Conservation (phyloP, 1,140 invertebrate species). For the Neodiprion pinetum region DNA sequence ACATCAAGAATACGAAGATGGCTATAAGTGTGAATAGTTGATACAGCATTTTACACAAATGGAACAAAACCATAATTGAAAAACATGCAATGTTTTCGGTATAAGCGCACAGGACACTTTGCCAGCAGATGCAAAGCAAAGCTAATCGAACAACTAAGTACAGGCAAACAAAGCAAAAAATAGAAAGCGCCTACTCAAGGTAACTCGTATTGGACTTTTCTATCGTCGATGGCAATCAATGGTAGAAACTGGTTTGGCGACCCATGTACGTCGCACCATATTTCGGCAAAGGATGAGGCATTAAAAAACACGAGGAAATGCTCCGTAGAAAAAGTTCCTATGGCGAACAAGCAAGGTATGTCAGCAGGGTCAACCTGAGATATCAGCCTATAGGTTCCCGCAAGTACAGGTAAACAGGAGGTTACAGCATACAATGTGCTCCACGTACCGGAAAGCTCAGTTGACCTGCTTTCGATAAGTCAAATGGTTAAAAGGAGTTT, state of each 20-base stretch:
- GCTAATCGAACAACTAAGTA: too few species aligned
- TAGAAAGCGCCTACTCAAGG: too few species aligned
- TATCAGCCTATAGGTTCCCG: too few species aligned
- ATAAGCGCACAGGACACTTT: neutral
- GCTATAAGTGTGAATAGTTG: neutral
- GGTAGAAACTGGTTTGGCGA: neutral
- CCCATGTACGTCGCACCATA: neutral
- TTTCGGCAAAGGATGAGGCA: neutral
- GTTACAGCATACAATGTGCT: neutral
- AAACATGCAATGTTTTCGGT: too few species aligned
- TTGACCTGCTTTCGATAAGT: slow-evolving; percentile 1
- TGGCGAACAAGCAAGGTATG: too few species aligned
- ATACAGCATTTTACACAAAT: too few species aligned
- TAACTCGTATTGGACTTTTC: neutral
- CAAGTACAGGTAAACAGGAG: too few species aligned
- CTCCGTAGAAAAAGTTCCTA: too few species aligned
- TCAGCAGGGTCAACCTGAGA: too few species aligned
- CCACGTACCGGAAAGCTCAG: slow-evolving; percentile 8
- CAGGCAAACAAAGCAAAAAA: too few species aligned
- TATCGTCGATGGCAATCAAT: neutral
- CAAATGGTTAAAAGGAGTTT: slow-evolving; percentile 6
- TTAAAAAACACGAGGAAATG: too few species aligned
- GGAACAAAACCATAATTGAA: too few species aligned
- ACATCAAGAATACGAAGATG: neutral
- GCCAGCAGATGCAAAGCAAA: neutral